A percentile compares a stretch with the other conserved stretches of the same genome.
These are phyloP conservation scores for Gobio gobio DNA, from an alignment of 2,113 vertebrate genomes.

Conservation along the genomic window DNA sequence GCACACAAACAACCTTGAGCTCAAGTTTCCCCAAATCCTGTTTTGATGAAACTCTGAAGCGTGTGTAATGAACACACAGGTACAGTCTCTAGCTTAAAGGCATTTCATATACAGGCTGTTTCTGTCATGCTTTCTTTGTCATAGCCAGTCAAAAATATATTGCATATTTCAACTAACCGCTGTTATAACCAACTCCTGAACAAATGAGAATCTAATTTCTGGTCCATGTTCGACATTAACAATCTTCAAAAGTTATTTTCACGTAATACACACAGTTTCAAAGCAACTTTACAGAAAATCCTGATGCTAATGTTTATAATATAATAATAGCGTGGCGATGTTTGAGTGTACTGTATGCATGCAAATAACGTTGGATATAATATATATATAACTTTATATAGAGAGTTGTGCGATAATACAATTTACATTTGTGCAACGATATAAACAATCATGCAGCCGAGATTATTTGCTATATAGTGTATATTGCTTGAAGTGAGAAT, in stretches of 20 bases:
- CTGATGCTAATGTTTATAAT: background rate
- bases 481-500: background rate
- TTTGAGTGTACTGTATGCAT: too few relatives aligned
- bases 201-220: background rate
- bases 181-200: background rate
- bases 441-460: background rate
- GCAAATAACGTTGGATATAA: too few relatives aligned
- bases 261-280: background rate
- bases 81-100: constrained; percentile 37
- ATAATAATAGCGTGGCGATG: background rate
- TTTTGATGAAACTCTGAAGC: constrained; percentile 44
- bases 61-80: constrained; percentile 21
- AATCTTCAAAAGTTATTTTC: background rate
- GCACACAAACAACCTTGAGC: background rate
- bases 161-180: constrained; percentile 5
- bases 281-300: background rate
- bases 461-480: background rate
- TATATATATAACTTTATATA: background rate
- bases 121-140: background rate
- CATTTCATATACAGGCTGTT: constrained; percentile 27
- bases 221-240: background rate
- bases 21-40: constrained; percentile 31
- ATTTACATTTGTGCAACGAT: background rate
- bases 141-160: background rate
- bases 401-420: background rate